These are phyloP conservation scores for Mionectes olivaceus DNA, from an alignment of 2,797 vertebrate species.

Conservation along the genomic window DNA sequence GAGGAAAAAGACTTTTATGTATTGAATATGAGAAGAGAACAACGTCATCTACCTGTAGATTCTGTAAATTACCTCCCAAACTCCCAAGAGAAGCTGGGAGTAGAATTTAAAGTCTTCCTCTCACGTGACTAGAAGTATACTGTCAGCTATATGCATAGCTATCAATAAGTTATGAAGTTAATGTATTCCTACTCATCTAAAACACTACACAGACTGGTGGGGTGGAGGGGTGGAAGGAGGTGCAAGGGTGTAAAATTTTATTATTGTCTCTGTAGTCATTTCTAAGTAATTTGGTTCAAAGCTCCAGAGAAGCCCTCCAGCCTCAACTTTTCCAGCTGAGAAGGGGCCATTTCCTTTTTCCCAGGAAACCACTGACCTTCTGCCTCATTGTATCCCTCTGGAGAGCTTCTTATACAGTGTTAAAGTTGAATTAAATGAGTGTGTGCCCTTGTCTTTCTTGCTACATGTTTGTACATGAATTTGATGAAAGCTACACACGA, in stretches of 20 bases:
- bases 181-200: not conserved
- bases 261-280: not conserved
- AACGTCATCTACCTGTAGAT: not conserved
- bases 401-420: not conserved
- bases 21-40: not conserved
- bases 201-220: not conserved
- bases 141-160: not conserved
- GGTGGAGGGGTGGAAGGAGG: no score
- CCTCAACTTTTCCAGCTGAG: not conserved
- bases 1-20: not conserved
- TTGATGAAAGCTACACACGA: not conserved
- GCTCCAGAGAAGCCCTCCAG: not conserved
- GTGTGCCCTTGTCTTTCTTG: not conserved
- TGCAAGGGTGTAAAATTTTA: not conserved
- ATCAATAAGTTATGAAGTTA: not conserved
- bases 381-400: not conserved
- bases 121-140: not conserved
- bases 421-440: not conserved
- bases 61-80: not conserved
- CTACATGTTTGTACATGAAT: not conserved
- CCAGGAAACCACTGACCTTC: not conserved
- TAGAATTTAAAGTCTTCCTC: not conserved
- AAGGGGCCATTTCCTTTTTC: not conserved
- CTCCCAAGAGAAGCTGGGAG: not conserved
- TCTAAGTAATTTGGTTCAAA: not conserved